Conservation (phyloP, 2,113 vertebrate genomes). For the Anser brachyrhynchus region DNA sequence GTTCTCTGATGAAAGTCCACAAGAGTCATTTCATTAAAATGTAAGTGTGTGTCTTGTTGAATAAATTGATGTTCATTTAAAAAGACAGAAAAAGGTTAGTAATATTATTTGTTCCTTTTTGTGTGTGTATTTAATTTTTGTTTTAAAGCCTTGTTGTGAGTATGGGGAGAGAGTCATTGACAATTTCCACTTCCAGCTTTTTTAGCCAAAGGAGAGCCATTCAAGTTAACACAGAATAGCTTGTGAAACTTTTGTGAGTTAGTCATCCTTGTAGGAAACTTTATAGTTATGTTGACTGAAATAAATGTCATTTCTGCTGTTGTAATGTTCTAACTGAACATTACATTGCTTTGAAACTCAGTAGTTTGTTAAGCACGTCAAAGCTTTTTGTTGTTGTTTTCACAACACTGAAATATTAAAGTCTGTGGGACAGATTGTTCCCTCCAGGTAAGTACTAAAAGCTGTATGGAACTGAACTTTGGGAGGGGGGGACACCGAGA, state of each 20-base stretch:
- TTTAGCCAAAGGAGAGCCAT: not conserved
- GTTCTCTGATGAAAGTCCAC: not conserved
- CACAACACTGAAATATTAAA: not conserved
- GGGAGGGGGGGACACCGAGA: not conserved
- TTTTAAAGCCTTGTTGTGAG: not conserved
- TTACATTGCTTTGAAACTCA: not conserved
- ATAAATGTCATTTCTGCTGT: not conserved
- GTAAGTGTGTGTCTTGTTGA: not conserved
- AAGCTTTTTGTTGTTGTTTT: not conserved
- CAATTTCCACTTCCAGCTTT: not conserved
- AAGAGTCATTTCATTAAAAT: not conserved
- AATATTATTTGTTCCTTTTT: not conserved
- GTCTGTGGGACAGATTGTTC: not conserved
- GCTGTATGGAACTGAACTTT: not conserved
- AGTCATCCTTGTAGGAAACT: not conserved
- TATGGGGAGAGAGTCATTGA: not conserved
- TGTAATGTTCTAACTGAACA: not conserved
- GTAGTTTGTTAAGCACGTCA: not conserved
- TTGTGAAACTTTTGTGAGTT: slow-evolving; percentile 11
- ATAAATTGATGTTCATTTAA: not conserved
- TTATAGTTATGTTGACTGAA: not conserved
- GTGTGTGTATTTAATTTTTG: not conserved
- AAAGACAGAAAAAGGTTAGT: not conserved
- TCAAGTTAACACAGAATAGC: not conserved
- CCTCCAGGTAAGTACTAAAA: not conserved